These are phyloP conservation scores for Amphiura filiformis DNA, from an alignment of 35 echinoderm and acorn worm species.

Conservation along the genomic window DNA sequence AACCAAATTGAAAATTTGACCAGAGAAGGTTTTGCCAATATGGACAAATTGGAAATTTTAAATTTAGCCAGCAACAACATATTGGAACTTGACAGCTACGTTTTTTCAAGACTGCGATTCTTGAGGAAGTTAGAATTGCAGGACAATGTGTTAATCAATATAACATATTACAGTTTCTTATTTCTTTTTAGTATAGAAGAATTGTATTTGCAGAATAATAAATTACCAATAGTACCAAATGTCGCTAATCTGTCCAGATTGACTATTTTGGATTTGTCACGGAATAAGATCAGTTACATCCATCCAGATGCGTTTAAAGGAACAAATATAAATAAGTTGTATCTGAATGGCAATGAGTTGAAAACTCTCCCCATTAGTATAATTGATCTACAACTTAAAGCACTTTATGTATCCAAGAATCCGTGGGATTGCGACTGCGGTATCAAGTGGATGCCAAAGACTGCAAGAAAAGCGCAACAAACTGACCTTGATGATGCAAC, in stretches of 20 bases:
- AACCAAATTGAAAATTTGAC: not conserved
- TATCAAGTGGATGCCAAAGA: conserved; percentile 1
- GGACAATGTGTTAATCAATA: not conserved
- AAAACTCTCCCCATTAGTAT: not conserved
- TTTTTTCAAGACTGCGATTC: not conserved
- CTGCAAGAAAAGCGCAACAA: not conserved
- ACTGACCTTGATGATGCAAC: not conserved
- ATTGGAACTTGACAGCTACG: not conserved
- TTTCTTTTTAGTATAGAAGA: not conserved
- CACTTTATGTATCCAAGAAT: not conserved
- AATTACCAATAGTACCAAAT: conserved; percentile 2
- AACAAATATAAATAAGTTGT: conserved; percentile 12
- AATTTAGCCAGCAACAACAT: not conserved
- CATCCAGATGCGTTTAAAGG: conserved; percentile 20
- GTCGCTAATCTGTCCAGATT: conserved; percentile 11
- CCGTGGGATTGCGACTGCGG: conserved; percentile 31
- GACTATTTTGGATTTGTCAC: not conserved
- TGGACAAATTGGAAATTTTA: not conserved
- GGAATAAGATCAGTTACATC: conserved; percentile 15
- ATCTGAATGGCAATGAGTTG: not conserved
- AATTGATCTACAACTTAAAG: conserved; percentile 1
- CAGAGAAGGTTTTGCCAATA: not conserved
- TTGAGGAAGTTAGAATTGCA: not conserved
- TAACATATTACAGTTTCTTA: not conserved
- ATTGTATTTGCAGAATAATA: conserved; percentile 7